Evolutionary conservation across 2,888 invertebrate species (phyloP).

Genomic region (Megastigmus dorsalis): DNA sequence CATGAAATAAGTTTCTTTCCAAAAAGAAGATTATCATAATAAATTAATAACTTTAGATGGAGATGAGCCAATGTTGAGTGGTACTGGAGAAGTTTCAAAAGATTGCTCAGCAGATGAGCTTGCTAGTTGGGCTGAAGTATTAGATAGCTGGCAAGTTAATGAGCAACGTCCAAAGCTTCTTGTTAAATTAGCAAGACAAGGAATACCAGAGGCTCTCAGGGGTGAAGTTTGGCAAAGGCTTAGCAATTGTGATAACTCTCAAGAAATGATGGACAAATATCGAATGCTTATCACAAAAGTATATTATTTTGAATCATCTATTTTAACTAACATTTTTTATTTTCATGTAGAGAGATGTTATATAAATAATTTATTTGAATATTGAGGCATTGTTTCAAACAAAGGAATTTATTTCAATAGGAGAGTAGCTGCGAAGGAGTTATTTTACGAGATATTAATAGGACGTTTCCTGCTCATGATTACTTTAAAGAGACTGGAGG

Average conservation of each 20-base stretch:
- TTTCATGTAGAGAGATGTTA: no score
- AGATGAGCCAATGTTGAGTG: slow-evolving; percentile 96
- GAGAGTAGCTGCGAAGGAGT: slow-evolving; percentile 96
- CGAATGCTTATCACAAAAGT: slow-evolving; percentile 94
- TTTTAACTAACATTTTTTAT: no score
- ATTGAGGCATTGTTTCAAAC: no score
- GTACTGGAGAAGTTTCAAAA: slow-evolving; percentile 97
- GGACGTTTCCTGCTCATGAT: slow-evolving; percentile 99
- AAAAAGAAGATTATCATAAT: background rate
- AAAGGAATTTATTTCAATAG: slow-evolving; percentile 74
- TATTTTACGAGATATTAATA: slow-evolving; percentile 96
- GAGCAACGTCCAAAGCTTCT: slow-evolving; percentile 90
- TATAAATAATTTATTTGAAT: slow-evolving; percentile 1
- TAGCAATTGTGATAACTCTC: slow-evolving; percentile 89
- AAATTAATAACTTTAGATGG: slow-evolving; percentile 79
- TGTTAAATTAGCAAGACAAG: slow-evolving; percentile 85
- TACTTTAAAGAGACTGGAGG: slow-evolving; percentile 97
- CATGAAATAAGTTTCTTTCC: background rate
- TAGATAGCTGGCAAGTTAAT: slow-evolving; percentile 81
- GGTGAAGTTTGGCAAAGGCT: slow-evolving; percentile 98
- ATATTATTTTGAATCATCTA: slow-evolving; percentile 44
- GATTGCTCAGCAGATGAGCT: slow-evolving; percentile 95
- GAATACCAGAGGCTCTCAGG: slow-evolving; percentile 96
- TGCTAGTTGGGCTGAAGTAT: slow-evolving; percentile 93
- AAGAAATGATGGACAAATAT: slow-evolving; percentile 93